These are phyloP conservation scores for Mesocricetus auratus DNA, from an alignment of 2,113 vertebrate species.

Conservation along the genomic window DNA sequence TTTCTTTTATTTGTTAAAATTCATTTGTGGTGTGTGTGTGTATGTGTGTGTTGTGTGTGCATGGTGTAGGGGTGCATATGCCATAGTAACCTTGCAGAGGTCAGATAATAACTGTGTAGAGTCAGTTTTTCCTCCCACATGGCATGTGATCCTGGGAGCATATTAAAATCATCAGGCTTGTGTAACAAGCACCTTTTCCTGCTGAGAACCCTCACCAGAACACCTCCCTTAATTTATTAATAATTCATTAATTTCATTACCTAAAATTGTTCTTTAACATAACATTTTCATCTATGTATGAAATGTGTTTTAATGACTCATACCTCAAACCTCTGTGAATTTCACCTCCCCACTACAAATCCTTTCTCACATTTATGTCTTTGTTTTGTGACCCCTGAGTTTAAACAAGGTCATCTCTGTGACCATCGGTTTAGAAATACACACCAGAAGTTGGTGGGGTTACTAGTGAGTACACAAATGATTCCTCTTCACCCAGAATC, in stretches of 20 bases:
- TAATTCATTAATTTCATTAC: background rate
- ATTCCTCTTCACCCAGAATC: background rate
- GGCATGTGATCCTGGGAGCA: background rate
- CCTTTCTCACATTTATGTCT: background rate
- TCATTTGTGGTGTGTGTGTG: too few species aligned
- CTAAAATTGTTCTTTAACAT: background rate
- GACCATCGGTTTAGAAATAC: background rate
- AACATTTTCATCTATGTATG: background rate
- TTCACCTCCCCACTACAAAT: too few species aligned
- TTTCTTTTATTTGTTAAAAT: background rate
- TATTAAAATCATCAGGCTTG: background rate
- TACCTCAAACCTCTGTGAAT: background rate
- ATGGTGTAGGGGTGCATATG: too few species aligned
- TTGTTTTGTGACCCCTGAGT: background rate
- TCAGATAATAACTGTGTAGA: too few species aligned
- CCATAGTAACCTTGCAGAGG: background rate
- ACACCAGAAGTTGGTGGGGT: background rate
- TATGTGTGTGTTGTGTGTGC: too few species aligned
- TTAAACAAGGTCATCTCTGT: background rate
- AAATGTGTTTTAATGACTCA: background rate
- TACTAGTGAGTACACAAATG: background rate
- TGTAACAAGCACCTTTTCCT: background rate
- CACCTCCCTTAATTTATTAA: too few species aligned
- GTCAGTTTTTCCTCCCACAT: background rate
- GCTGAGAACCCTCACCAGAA: background rate